A percentile compares a stretch with the other conserved stretches of the same genome.
phyloP scores from a whole-genome alignment of 2,113 vertebrate species.

The Phainopepla nitens region DNA sequence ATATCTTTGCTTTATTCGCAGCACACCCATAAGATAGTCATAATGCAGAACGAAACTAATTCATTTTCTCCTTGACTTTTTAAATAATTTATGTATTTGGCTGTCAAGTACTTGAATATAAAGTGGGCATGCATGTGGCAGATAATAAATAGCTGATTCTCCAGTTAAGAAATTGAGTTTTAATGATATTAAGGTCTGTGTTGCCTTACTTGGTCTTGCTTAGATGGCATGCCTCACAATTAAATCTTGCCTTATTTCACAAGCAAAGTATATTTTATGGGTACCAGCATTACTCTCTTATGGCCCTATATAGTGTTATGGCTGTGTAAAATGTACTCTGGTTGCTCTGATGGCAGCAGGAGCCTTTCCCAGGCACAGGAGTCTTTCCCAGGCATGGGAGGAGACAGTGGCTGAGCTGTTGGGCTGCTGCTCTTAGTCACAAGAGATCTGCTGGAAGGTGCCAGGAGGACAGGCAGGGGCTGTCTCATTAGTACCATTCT shows the following conservation, averaged over 20 bases:
- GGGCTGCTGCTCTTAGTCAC: not conserved
- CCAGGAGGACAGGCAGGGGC: not conserved
- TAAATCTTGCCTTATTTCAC: not conserved
- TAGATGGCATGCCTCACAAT: not conserved
- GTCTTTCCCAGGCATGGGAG: not conserved
- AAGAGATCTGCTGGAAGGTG: not conserved
- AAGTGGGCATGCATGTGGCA: not conserved
- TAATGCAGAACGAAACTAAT: conserved; percentile 39
- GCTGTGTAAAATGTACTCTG: not conserved
- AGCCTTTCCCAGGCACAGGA: not conserved
- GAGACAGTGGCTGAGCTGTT: not conserved
- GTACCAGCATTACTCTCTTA: not conserved
- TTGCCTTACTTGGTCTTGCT: not conserved
- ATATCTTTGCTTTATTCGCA: conserved; percentile 15
- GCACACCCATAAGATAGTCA: not conserved
- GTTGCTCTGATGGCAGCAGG: not conserved
- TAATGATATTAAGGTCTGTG: not conserved
- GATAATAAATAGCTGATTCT: conserved; percentile 23
- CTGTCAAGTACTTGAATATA: conserved; percentile 47
- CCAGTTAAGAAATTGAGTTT: conserved; percentile 39
- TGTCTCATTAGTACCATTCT: not conserved
- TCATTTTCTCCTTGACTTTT: conserved; percentile 46
- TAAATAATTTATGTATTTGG: conserved; percentile 31
- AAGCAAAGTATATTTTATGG: not conserved
- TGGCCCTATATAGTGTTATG: not conserved